phyloP scores from a whole-genome alignment of 2,888 invertebrate species.

The Lithophane leautieri region DNA sequence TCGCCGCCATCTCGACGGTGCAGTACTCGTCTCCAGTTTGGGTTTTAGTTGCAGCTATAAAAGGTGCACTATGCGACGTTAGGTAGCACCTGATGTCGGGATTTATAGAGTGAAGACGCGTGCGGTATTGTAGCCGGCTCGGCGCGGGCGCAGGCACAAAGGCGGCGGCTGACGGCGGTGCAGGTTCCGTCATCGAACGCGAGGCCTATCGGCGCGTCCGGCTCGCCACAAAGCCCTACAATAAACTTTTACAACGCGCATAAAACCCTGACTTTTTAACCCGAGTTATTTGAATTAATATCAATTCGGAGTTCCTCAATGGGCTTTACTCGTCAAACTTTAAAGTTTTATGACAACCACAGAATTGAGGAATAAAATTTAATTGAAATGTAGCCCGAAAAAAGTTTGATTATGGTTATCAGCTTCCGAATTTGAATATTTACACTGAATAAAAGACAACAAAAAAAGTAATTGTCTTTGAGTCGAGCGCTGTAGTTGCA shows the following conservation, averaged over 20 bases:
- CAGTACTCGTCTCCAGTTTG: constrained; percentile 46
- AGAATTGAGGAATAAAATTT: constrained; percentile 90
- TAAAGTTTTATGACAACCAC: constrained; percentile 90
- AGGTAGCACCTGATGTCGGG: constrained; percentile 68
- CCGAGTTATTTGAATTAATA: constrained; percentile 91
- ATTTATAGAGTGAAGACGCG: constrained; percentile 70
- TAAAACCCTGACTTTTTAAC: constrained; percentile 91
- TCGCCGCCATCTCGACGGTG: constrained; percentile 27
- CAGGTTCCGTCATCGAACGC: constrained; percentile 81
- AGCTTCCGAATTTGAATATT: constrained; percentile 90
- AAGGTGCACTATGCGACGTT: constrained; percentile 62
- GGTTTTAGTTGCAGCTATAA: constrained; percentile 63
- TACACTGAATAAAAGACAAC: constrained; percentile 79
- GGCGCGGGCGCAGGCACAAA: constrained; percentile 64
- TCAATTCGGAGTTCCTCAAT: constrained; percentile 90
- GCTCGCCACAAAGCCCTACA: constrained; percentile 89
- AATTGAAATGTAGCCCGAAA: constrained; percentile 89
- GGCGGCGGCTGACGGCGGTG: constrained; percentile 67
- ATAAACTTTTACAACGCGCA: constrained; percentile 90
- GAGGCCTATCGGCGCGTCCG: constrained; percentile 88
- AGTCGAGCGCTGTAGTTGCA: constrained; percentile 3
- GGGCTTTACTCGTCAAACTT: constrained; percentile 90
- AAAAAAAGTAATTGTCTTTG: constrained; percentile 37
- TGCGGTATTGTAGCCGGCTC: constrained; percentile 64
- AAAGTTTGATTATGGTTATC: constrained; percentile 89